Evolutionary conservation across 1,140 invertebrate genomes (phyloP), one percentile per base, ranked within the genome.

Genomic region (Drosophila elegans): DNA sequence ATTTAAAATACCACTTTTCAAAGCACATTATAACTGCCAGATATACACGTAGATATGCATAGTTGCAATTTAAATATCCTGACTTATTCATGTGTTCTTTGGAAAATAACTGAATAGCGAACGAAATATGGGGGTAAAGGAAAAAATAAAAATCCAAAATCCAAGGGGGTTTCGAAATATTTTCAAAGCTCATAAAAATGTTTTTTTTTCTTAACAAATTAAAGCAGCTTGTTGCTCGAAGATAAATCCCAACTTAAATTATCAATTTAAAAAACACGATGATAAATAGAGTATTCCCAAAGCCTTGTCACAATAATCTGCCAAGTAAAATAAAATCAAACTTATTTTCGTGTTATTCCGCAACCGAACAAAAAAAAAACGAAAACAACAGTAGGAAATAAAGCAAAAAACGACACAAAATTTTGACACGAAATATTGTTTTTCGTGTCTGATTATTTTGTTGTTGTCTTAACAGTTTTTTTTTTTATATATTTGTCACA

Each of bases 351-450:
- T 69, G 48, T 69, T 68, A 69, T 69, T 69, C 46, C 38, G 63
- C 62, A 67, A 67, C 46, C 32, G 52, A 66, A 67, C 67, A 62
- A 63, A 62, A 66, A 64, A 63, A 67, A 52, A 51, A 66, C 21
- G 21, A 13, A 67, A 27, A 36, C 39, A 53, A 48, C 41, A 48
- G 36, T 41, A 48, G 66, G 48, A 69, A 69, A 67, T 69, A 45
- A 44, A 38, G 41, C 32, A 66, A 66, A 69, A 67, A 68, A 68
- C 32, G 32, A 54, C 62, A 38, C 21, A 45, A 45, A 67, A 54
- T 55, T 55, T 68, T 34, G 48, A 68, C 66, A 69, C 66, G 63
- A 69, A 49, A 69, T 68, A 69, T 68, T 69, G 63, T 69, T 53
- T 69, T 68, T 53, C 63, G 12, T 39, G 45, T 48, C 61, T 49